These are phyloP conservation scores for Andrena cerasifolii DNA, from an alignment of 1,140 invertebrate genomes.

Conservation along the genomic window DNA sequence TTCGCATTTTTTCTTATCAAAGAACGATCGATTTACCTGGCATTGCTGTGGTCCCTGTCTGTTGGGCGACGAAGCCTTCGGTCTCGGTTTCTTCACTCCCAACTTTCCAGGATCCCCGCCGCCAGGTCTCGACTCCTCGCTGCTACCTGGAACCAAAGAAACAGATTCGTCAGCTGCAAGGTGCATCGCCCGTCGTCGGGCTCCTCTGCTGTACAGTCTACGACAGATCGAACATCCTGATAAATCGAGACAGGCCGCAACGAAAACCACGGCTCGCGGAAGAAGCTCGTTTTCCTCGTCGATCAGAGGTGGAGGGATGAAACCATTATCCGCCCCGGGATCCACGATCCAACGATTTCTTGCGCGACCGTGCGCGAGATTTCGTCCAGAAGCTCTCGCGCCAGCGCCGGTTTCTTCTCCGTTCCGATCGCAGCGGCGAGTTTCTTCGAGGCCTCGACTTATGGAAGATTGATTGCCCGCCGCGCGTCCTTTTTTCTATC, in stretches of 20 bases:
- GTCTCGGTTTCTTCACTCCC: slow-evolving; percentile 86
- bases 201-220: neutral
- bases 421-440: slow-evolving; percentile 11
- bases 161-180: slow-evolving; percentile 24
- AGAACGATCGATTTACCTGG: slow-evolving; percentile 84
- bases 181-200: slow-evolving; percentile 12
- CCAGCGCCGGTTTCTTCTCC: slow-evolving; percentile 32
- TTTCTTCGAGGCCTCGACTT: slow-evolving; percentile 65
- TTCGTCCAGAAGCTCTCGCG: slow-evolving; percentile 5
- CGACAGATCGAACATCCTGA: slow-evolving; percentile 28
- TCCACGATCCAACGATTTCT: slow-evolving; percentile 49
- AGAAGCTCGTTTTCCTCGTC: slow-evolving; percentile 28
- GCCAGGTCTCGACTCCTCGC: slow-evolving; percentile 79
- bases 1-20: neutral
- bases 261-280: neutral
- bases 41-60: slow-evolving; percentile 91
- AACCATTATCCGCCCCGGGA: slow-evolving; percentile 29
- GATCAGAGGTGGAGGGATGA: slow-evolving; percentile 9
- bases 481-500: slow-evolving; percentile 58
- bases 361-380: slow-evolving; percentile 41
- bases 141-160: slow-evolving; percentile 77
- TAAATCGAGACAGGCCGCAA: slow-evolving; percentile 8
- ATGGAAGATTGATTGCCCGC: slow-evolving; percentile 74
- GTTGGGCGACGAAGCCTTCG: slow-evolving; percentile 90
- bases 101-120: slow-evolving; percentile 79